A percentile compares a stretch with the other conserved stretches of the same genome.
phyloP scores from a whole-genome alignment of 2,797 vertebrate genomes.

The Onychomys arenicola region DNA sequence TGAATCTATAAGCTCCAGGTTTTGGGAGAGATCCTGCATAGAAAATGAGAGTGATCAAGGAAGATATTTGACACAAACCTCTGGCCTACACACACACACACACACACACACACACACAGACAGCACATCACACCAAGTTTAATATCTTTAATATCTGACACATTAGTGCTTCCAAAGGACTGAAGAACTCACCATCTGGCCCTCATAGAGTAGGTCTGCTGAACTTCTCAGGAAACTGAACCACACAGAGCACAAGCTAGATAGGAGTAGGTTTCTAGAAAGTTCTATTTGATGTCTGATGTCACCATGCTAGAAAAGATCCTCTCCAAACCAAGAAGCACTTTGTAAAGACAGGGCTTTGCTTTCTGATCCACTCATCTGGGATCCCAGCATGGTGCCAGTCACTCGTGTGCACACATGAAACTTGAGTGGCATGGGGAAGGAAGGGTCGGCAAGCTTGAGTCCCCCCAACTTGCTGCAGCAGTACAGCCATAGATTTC shows the following conservation, averaged over 20 bases:
- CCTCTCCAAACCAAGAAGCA: neutral
- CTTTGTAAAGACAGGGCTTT: neutral
- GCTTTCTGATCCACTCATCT: neutral
- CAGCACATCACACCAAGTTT: neutral
- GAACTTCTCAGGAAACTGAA: neutral
- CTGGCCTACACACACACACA: neutral
- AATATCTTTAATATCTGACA: neutral
- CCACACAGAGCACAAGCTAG: neutral
- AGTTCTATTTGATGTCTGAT: neutral
- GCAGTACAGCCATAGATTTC: neutral
- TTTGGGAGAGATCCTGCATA: neutral
- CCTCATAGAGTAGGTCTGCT: neutral
- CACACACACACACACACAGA: accelerated
- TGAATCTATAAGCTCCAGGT: neutral
- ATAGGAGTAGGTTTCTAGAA: neutral
- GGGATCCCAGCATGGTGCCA: accelerated
- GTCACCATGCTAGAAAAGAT: neutral
- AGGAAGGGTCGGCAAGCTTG: too few species aligned
- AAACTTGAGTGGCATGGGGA: accelerated
- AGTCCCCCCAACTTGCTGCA: neutral
- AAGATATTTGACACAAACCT: neutral
- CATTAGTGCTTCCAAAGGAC: neutral
- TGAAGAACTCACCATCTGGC: neutral
- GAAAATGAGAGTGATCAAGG: neutral
- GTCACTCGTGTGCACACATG: accelerated